phyloP scores from a whole-genome alignment of 2,888 invertebrate species.

The Cantharis lateralis region DNA sequence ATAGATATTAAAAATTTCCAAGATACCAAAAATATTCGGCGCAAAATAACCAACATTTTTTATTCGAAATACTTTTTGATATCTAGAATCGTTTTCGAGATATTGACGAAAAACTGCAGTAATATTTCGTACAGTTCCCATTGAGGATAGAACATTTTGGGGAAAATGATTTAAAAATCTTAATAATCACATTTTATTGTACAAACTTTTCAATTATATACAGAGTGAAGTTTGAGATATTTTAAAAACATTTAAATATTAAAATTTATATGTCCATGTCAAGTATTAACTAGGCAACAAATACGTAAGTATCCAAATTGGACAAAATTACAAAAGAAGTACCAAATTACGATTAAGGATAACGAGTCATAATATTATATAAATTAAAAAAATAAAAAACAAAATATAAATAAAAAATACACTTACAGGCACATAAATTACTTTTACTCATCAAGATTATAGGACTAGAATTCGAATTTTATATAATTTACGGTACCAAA shows the following conservation, averaged over 20 bases:
- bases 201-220: conserved; percentile 38
- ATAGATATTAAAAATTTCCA: too few species aligned
- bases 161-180: background rate
- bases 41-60: too few species aligned
- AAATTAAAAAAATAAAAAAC: background rate
- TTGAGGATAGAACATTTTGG: background rate
- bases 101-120: too few species aligned
- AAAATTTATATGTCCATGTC: background rate
- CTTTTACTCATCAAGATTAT: background rate
- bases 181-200: conserved; percentile 37
- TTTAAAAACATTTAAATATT: conserved; percentile 11
- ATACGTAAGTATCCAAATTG: background rate
- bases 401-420: background rate
- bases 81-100: too few species aligned
- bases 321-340: background rate
- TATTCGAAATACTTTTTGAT: too few species aligned
- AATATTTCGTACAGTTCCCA: too few species aligned
- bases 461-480: background rate
- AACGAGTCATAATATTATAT: background rate
- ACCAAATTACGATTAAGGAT: background rate
- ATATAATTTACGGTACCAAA: background rate
- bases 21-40: too few species aligned
- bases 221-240: conserved; percentile 32
- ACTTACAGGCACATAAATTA: background rate
- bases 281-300: conserved; percentile 1